phyloP scores from a whole-genome alignment of 1,140 invertebrate species.

The Rhopalosiphum padi region DNA sequence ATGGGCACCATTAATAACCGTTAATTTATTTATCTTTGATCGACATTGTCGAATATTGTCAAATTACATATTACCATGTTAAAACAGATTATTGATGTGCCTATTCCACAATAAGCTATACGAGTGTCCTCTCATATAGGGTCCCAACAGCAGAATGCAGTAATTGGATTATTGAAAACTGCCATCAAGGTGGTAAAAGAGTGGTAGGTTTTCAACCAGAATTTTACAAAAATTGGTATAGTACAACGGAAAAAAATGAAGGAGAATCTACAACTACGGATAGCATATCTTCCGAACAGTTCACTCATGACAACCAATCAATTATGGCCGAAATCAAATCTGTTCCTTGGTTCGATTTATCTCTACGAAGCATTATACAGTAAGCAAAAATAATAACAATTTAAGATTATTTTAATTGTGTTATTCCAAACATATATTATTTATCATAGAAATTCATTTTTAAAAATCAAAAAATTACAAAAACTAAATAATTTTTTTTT shows the following conservation, averaged over 20 bases:
- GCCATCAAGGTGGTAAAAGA: not conserved
- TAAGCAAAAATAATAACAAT: not conserved
- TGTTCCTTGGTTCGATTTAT: not conserved
- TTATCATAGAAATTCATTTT: not conserved
- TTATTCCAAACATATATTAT: not conserved
- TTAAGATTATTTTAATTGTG: not conserved
- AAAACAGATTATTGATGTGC: not conserved
- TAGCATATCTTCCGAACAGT: not conserved
- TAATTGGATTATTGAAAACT: slow-evolving; percentile 47
- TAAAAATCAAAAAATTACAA: not conserved
- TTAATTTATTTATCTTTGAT: slow-evolving; percentile 12
- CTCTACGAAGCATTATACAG: not conserved
- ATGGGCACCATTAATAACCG: not conserved
- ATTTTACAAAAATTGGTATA: not conserved
- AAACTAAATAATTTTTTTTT: too few relatives aligned
- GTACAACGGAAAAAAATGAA: not conserved
- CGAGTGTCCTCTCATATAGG: not conserved
- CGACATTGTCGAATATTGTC: not conserved
- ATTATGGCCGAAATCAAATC: not conserved
- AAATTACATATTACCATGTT: not conserved
- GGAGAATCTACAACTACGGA: not conserved
- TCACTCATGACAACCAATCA: not conserved
- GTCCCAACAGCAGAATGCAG: not conserved
- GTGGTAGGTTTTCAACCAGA: not conserved
- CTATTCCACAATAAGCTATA: not conserved